Evolutionary conservation across 1,140 invertebrate genomes (phyloP).

Genomic region (Cydia pomonella): DNA sequence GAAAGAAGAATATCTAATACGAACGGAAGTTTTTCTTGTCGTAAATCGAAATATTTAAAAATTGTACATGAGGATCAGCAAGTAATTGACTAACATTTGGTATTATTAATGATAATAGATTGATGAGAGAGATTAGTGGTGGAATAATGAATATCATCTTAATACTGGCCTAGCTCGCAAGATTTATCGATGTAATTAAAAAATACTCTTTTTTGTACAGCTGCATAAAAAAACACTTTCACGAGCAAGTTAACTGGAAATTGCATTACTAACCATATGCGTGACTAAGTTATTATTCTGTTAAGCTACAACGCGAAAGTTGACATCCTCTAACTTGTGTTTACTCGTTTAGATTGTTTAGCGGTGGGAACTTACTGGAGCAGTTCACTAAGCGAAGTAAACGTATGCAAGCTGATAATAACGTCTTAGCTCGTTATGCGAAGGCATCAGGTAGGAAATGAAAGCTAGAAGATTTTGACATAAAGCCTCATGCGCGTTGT

Average conservation of each 20-base stretch:
- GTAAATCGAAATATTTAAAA: no score
- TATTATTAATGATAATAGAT: no score
- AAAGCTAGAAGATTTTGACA: not conserved
- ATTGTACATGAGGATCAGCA: no score
- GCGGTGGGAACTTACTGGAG: not conserved
- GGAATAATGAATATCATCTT: no score
- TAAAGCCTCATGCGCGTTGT: not conserved
- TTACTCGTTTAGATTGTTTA: constrained; percentile 5
- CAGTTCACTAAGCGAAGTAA: not conserved
- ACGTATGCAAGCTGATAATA: not conserved
- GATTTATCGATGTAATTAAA: no score
- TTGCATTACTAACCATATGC: not conserved
- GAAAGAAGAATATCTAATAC: not conserved
- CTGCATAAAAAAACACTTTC: not conserved
- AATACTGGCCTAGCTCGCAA: no score
- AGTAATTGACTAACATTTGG: no score
- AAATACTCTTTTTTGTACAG: no score
- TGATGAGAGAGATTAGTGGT: no score
- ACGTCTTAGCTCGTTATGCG: not conserved
- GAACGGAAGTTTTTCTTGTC: constrained; percentile 1
- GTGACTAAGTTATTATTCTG: not conserved
- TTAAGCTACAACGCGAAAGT: not conserved
- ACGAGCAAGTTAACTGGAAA: not conserved
- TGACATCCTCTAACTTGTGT: not conserved
- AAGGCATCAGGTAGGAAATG: not conserved